Evolutionary conservation across 2,113 vertebrate species (phyloP).

Genomic region (Strix uralensis): DNA sequence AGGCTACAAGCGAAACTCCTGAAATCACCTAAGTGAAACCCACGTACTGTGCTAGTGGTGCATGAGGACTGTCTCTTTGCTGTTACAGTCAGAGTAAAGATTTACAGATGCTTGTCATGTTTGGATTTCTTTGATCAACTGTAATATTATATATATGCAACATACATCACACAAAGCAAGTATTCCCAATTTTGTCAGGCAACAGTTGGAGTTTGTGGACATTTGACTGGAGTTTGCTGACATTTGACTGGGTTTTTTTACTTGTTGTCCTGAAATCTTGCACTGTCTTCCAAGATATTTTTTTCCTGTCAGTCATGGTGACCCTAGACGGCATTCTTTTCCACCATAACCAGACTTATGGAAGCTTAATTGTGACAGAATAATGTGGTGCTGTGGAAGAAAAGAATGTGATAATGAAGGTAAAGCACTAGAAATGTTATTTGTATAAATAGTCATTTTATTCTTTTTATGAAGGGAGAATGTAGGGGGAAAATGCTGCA

Average conservation of each 20-base stretch:
- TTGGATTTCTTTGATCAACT: neutral
- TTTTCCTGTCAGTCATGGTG: neutral
- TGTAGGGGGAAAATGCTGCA: neutral
- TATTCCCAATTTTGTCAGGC: neutral
- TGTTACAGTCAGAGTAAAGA: neutral
- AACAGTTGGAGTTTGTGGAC: neutral
- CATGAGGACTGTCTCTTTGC: neutral
- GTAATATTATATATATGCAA: neutral
- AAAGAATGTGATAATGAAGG: neutral
- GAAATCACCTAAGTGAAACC: neutral
- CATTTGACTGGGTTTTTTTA: neutral
- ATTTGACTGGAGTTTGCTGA: neutral
- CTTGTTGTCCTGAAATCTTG: neutral
- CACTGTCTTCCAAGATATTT: neutral
- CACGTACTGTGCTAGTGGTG: neutral
- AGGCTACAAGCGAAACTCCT: neutral
- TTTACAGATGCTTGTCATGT: neutral
- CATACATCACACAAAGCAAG: neutral
- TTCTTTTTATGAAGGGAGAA: neutral
- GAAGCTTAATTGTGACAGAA: neutral
- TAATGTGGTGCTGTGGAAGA: neutral
- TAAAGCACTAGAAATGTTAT: neutral
- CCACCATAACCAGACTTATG: neutral
- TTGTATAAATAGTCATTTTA: neutral
- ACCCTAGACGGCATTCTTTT: neutral